Base-by-base conservation (phyloP, 2,113 vertebrate species). In the Aleadryas rufinucha region DNA sequence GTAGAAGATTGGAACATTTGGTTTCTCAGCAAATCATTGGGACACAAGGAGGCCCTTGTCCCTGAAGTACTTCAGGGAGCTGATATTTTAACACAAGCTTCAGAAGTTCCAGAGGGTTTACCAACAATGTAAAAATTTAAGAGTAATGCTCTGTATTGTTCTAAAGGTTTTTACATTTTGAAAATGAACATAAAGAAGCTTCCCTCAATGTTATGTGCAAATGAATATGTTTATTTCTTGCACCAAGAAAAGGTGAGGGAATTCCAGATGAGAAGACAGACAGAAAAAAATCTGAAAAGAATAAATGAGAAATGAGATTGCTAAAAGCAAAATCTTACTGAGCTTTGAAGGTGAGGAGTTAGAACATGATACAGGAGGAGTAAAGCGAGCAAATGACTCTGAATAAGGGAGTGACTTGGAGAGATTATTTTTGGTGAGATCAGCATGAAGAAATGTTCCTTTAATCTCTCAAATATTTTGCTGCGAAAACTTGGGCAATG, bases 291-390 rank as follows among this genome's bases (percentile, higher is more conserved):
- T 21, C 16, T 35, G 8, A 41, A 33, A 66, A 78, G 22, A 76
- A 77, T 42, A 94, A 94, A 90, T n/a, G 52, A 96, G 84, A 78
- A 90, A 77, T 39, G 16, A 90, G 59, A 92, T 77, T 74, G 90
- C 92, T 87, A 78, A 86, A 71, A 96, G 90, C 85, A 90, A 95
- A 90, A 75, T 87, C 54, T 10, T 65, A 69, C 61, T 35, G 42
- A 3, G 47, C 93, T 97, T 93, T 95, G 90, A 96, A 96, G 90
- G 42, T 86, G 71, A 93, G 66, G 75, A 92, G 85, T 96, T 80
- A 84, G 75, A 95, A 96, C 85, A 88, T 2, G 87, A 96, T 49
- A 90, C 6, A 95, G 52, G 63, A 94, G 68, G 24, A 94, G 60
- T 31, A 83, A 91, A 92, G 79, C 2, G 9, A 91, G 52, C 52